Conservation (phyloP, 2,888 invertebrate species). For the Stomorhina lunata region DNA sequence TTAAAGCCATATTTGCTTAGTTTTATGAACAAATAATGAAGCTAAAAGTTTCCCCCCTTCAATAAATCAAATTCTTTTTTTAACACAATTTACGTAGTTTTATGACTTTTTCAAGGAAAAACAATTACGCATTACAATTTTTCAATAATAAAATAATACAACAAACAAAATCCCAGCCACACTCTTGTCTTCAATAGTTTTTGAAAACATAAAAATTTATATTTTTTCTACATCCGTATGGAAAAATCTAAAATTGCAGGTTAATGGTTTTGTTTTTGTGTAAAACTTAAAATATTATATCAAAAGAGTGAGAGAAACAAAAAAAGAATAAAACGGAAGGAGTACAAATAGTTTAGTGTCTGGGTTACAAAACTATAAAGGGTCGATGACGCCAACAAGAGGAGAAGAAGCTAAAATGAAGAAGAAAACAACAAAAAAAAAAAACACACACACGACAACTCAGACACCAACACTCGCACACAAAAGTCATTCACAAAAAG, state of each 20-base stretch:
- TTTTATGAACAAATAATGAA: no score
- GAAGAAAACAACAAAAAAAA: slow-evolving; percentile 37
- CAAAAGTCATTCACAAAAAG: slow-evolving; percentile 66
- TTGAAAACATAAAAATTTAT: background rate
- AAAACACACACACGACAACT: background rate
- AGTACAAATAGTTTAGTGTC: slow-evolving; percentile 61
- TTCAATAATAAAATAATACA: background rate
- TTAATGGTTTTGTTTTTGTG: slow-evolving; percentile 29
- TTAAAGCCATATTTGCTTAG: no score
- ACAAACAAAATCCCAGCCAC: background rate
- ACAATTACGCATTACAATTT: slow-evolving; percentile 25
- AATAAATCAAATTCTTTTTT: background rate
- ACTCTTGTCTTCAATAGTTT: background rate
- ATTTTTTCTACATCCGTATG: background rate
- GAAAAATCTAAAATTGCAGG: slow-evolving; percentile 11
- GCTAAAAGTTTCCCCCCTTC: background rate
- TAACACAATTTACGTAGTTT: background rate
- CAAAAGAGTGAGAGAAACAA: background rate
- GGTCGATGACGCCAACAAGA: slow-evolving; percentile 65
- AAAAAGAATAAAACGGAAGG: slow-evolving; percentile 46
- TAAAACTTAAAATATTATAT: background rate
- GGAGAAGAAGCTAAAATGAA: slow-evolving; percentile 23
- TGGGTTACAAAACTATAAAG: slow-evolving; percentile 64
- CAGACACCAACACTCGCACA: background rate
- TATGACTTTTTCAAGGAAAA: slow-evolving; percentile 20